Evolutionary conservation across 2,888 invertebrate genomes (phyloP), one percentile per base, ranked within the genome.

Genomic region (Ecliptopera silaceata): DNA sequence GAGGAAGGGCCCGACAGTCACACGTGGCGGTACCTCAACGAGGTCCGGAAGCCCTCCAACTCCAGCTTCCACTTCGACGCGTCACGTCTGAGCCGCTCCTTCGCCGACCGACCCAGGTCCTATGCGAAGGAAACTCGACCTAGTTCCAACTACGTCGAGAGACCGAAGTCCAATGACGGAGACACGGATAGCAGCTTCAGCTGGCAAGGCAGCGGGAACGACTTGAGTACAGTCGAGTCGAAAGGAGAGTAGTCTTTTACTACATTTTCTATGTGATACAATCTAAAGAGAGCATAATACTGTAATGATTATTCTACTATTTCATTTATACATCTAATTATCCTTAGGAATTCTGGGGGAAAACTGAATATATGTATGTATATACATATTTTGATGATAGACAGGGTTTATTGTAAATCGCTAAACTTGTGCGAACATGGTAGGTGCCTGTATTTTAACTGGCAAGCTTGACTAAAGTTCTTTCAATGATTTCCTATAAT

Each of bases 121-220:
- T 72, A 71, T 36, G 66, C 61, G 0, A 72, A 68, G 29, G 78
- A 78, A 1, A 69, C 68, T 45, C 59, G 82, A 22, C 75, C 82
- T 2, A 57, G 42, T 31, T 82, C 84, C 0, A 62, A 70, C 39
- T 66, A 71, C 31, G 48, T 66, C 0, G 83, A 80, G 42, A 70
- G 46, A n/a, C 46, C 46, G 4, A 46, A 48, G 36, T 54, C 54
- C 15, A 70, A 71, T 4, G 90, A 90, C 51, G 91, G 90, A 0
- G 91, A 91, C n/a, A 86, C 88, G 0, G 90, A 90, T 15, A 88
- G 87, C 67, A 87, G 87, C 0, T 91, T 90, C 66, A 89, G 88
- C 49, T 91, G 90, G 90, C 86, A 83, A 52, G 90, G 87, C 0
- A 87, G 87, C 0, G 77, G 68, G 38, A 76, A 73, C 10, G 70